Percentiles rank a stretch among this genome's conserved stretches.
Evolutionary conservation across 2,797 vertebrate species (phyloP).

Genomic region (Synanceia verrucosa): DNA sequence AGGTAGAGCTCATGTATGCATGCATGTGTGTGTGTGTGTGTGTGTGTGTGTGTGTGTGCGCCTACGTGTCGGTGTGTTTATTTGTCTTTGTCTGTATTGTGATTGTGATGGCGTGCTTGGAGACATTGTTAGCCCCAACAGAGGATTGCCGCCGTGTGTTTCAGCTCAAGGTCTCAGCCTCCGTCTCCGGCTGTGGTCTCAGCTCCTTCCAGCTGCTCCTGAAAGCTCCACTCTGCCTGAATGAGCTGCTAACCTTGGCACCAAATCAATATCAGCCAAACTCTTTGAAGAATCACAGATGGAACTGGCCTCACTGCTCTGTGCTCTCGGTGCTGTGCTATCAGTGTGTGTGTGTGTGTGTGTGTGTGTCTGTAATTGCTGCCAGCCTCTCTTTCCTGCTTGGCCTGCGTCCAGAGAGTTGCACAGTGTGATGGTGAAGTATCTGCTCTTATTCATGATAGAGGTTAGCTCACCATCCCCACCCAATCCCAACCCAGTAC

Average conservation of each 20-base stretch:
- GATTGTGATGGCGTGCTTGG: constrained; percentile 71
- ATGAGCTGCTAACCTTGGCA: constrained; percentile 88
- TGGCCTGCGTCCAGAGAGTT: constrained; percentile 71
- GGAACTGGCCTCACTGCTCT: constrained; percentile 81
- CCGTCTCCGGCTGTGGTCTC: constrained; percentile 82
- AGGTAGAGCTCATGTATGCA: constrained; percentile 24
- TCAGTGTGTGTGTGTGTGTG: constrained; percentile 46
- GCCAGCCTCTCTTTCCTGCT: constrained; percentile 71
- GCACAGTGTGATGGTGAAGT: constrained; percentile 67
- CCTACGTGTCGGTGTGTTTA: constrained; percentile 62
- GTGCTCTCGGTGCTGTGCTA: constrained; percentile 67
- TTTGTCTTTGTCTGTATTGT: constrained; percentile 75
- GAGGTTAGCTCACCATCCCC: constrained; percentile 38
- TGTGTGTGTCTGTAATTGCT: constrained; percentile 72
- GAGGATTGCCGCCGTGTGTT: constrained; percentile 77
- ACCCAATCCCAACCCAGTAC: background rate
- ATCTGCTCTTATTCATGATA: constrained; percentile 69
- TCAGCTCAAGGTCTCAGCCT: constrained; percentile 85
- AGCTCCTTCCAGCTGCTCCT: constrained; percentile 85
- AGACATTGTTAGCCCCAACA: constrained; percentile 78
- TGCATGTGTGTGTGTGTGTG: constrained; percentile 6
- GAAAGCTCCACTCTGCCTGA: constrained; percentile 86
- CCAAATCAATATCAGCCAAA: constrained; percentile 90
- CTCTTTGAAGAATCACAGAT: constrained; percentile 91
- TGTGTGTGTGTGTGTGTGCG: background rate